Conservation (phyloP, 2,797 vertebrate species). For the Hyperoplus lanceolatus region DNA sequence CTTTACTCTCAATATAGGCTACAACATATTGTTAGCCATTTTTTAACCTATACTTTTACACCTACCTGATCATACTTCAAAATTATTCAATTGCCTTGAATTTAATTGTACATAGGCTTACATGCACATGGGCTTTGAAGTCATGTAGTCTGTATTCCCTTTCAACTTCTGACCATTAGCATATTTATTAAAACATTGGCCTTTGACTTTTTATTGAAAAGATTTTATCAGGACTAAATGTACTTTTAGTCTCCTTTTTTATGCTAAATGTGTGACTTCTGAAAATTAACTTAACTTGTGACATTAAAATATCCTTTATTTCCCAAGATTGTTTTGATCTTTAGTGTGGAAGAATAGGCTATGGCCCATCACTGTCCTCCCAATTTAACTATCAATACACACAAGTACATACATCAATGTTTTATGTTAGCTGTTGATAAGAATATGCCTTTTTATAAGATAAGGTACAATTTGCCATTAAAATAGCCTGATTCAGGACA, state of each 20-base stretch:
- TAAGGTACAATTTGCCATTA: no score
- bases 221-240: background rate
- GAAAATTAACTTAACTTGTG: constrained; percentile 29
- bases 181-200: constrained; percentile 9
- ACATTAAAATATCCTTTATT: constrained; percentile 46
- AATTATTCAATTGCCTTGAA: background rate
- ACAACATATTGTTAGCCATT: constrained; percentile 10
- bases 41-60: constrained; percentile 8
- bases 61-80: background rate
- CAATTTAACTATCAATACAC: background rate
- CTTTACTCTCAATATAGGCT: constrained; percentile 30
- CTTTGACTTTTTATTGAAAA: background rate
- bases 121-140: background rate
- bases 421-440: background rate
- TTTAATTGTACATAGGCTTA: background rate
- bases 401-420: background rate
- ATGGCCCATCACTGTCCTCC: background rate
- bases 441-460: background rate
- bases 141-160: no score
- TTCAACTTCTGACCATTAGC: no score
- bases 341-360: background rate
- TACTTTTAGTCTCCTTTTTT: constrained; percentile 9
- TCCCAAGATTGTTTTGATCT: constrained; percentile 2
- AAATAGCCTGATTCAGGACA: background rate
- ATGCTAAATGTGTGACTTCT: constrained; percentile 38